Conservation (phyloP, 2,113 vertebrate species). For the Vulpes ferrilata region DNA sequence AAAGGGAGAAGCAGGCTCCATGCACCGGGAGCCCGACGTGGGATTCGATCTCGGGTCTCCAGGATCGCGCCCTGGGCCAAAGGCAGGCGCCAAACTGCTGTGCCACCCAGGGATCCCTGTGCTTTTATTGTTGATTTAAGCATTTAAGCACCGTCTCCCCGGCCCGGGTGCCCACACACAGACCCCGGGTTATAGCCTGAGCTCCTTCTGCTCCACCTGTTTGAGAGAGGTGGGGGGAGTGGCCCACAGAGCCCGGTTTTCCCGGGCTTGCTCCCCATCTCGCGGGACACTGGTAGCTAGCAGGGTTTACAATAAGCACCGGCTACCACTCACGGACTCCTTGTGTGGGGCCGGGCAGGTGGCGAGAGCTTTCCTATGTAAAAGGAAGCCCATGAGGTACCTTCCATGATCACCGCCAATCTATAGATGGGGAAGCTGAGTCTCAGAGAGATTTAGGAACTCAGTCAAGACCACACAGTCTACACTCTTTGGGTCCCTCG, state of each 20-base stretch:
- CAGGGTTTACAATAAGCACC: background rate
- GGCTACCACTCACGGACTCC: no score
- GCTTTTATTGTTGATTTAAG: background rate
- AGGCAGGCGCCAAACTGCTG: no score
- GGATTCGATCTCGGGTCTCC: no score
- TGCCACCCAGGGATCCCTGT: no score
- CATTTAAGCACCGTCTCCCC: background rate
- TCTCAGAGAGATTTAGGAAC: background rate
- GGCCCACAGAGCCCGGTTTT: background rate
- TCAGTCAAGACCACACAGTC: background rate
- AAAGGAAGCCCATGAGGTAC: background rate
- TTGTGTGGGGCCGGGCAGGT: no score
- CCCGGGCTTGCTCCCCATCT: accelerated
- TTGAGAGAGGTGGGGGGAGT: accelerated
- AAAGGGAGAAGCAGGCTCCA: no score
- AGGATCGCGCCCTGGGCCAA: no score
- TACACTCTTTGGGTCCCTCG: background rate
- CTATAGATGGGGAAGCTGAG: background rate
- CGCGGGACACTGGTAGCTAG: no score
- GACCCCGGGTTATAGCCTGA: background rate
- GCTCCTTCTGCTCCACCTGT: background rate
- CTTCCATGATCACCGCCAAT: background rate
- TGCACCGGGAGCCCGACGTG: no score
- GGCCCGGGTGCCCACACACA: background rate
- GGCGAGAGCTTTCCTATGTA: background rate